phyloP scores from a whole-genome alignment of 2,113 vertebrate species.

The Chloroceryle aenea region DNA sequence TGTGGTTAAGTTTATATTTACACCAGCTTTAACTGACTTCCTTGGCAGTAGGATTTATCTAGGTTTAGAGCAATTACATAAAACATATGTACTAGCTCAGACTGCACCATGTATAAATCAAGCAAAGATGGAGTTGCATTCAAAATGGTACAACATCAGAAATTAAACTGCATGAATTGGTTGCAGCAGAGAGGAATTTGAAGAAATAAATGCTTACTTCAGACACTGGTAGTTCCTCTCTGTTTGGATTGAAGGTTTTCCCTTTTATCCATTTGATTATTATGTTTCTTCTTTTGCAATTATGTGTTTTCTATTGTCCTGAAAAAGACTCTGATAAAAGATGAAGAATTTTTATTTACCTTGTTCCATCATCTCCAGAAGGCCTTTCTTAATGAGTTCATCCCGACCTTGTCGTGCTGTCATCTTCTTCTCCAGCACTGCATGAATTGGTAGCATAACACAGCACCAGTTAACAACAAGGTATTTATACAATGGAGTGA shows the following conservation, averaged over 20 bases:
- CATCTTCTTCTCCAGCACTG: conserved; percentile 90
- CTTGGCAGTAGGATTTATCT: not conserved
- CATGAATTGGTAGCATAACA: not conserved
- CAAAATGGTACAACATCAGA: not conserved
- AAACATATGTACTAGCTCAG: not conserved
- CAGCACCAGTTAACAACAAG: conserved; percentile 20
- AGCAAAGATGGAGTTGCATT: not conserved
- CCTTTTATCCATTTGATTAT: not conserved
- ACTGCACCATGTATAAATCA: not conserved
- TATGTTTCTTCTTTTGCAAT: not conserved
- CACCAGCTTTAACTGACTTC: not conserved
- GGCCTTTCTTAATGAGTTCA: conserved; percentile 85
- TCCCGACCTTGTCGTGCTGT: conserved; percentile 83
- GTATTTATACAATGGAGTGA: not conserved
- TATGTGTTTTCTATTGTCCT: not conserved
- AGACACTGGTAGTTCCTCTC: not conserved
- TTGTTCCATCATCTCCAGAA: conserved; percentile 85
- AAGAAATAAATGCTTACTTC: not conserved
- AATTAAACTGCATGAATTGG: not conserved
- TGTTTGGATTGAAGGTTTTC: not conserved
- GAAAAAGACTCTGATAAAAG: not conserved
- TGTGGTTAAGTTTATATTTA: not conserved
- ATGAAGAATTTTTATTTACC: conserved; percentile 72
- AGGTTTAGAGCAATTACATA: not conserved
- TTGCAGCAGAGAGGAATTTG: not conserved